Evolutionary conservation across 2,113 vertebrate species (phyloP).

Genomic region (Odobenus rosmarus): DNA sequence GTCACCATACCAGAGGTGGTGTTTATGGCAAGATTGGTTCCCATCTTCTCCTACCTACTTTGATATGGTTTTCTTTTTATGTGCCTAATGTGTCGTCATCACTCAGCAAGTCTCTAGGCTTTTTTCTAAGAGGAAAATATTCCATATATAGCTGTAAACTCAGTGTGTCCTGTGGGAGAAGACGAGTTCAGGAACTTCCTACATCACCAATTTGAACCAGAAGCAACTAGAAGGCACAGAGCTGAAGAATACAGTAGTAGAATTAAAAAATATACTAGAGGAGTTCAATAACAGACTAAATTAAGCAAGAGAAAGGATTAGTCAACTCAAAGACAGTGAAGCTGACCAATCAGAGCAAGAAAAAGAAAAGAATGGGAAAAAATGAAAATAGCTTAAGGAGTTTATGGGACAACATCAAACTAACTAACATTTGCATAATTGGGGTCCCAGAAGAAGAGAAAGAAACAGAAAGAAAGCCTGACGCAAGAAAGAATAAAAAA

Average conservation of each 20-base stretch:
- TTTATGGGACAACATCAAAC: neutral
- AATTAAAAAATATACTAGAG: neutral
- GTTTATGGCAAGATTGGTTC: neutral
- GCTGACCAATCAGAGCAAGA: neutral
- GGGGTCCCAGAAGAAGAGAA: neutral
- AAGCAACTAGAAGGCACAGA: neutral
- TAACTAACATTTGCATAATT: neutral
- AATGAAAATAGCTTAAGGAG: neutral
- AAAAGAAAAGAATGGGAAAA: neutral
- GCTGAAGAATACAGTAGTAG: neutral
- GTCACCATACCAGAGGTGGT: neutral
- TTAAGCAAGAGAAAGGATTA: neutral
- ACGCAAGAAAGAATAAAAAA: too few species aligned
- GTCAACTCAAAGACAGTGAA: neutral
- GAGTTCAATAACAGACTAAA: neutral
- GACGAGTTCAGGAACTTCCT: neutral
- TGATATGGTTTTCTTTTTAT: neutral
- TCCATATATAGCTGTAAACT: neutral
- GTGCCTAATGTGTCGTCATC: neutral
- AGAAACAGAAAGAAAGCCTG: too few species aligned
- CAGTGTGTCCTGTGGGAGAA: neutral
- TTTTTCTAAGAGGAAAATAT: neutral
- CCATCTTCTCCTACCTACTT: neutral
- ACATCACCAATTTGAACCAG: neutral
- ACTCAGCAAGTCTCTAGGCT: neutral